Base-by-base conservation (phyloP, 2,113 vertebrate species). In the Elephantulus edwardii region DNA sequence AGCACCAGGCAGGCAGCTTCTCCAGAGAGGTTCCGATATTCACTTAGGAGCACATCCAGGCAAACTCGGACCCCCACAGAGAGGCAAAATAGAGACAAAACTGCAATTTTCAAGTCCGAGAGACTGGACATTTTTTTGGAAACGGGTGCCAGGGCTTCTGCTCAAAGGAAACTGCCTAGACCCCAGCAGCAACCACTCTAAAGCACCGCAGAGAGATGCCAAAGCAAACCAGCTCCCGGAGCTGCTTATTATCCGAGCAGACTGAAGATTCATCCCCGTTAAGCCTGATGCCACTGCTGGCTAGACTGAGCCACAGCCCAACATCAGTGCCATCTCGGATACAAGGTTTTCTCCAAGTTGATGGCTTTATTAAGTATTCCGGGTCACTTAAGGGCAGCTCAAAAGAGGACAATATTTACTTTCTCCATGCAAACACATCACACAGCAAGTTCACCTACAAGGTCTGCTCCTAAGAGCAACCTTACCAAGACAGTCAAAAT, bases 311-410 rank as follows among this genome's bases (percentile, higher is more conserved):
- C 88, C 26, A 3, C 1, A 71, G 58, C 70, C 2, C 46, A 46
- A 58, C 0, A 11, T 30, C 10, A 4, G 22, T 6, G 20, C 3
- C 7, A 14, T 35, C 83, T 80, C 26, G 4, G 11, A 26, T 28
- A 13, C 26, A 17, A 64, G 60, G 28, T 44, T 44, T 19, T 81
- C 80, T 70, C 86, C 13, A 1, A 71, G 54, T 1, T 9, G 6
- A 70, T 52, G 86, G 85, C n/a, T 56, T 79, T 48, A 71, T 50
- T 58, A 64, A 80, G 68, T 16, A 40, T 30, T 35, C 12, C 16
- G 83, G 86, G 89, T 93, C 94, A 90, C 79, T 33, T 75, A 22
- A 72, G 92, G 88, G 80, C 79, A 66, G 16, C 83, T 44, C 33
- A 0, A 9, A 52, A 66, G 60, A 46, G 40, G 24, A 22, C 26